Percentiles rank a stretch among this genome's conserved stretches.
phyloP scores from a whole-genome alignment of 92 coral and sea anemone genomes.

The Bergia sp. region DNA sequence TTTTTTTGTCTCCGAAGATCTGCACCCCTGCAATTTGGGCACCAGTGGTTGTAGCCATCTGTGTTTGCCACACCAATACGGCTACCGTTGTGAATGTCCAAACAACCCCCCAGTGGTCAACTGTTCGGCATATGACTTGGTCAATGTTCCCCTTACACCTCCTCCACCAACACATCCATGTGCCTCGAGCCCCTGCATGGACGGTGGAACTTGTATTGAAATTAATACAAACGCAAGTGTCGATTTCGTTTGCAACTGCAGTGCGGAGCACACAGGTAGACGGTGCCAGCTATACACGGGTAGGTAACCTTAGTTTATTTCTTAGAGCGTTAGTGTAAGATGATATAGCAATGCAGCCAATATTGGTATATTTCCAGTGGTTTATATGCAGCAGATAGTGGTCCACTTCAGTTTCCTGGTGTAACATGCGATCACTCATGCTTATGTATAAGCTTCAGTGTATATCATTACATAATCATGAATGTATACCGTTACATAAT shows the following conservation, averaged over 20 bases:
- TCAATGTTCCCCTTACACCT: constrained; percentile 2
- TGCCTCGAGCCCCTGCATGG: constrained; percentile 33
- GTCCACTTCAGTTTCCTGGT: too few relatives aligned
- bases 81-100: constrained; percentile 72
- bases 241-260: constrained; percentile 28
- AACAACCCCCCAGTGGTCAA: constrained; percentile 2
- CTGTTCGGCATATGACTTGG: constrained; percentile 17
- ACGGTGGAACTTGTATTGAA: constrained; percentile 24
- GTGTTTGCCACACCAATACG: constrained; percentile 62
- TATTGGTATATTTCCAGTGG: too few relatives aligned
- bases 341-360: too few relatives aligned
- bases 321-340: not conserved
- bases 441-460: too few relatives aligned
- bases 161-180: constrained; percentile 23
- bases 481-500: too few relatives aligned
- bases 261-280: constrained; percentile 29
- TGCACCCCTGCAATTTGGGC: constrained; percentile 64
- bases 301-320: not conserved
- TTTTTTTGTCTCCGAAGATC: constrained; percentile 7
- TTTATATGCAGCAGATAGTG: too few relatives aligned
- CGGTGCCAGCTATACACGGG: constrained; percentile 16
- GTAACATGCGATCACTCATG: too few relatives aligned
- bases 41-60: constrained; percentile 71
- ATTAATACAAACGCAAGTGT: constrained; percentile 12
- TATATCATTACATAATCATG: too few relatives aligned